phyloP scores from a whole-genome alignment of 2,797 vertebrate genomes.

The Anas capensis region DNA sequence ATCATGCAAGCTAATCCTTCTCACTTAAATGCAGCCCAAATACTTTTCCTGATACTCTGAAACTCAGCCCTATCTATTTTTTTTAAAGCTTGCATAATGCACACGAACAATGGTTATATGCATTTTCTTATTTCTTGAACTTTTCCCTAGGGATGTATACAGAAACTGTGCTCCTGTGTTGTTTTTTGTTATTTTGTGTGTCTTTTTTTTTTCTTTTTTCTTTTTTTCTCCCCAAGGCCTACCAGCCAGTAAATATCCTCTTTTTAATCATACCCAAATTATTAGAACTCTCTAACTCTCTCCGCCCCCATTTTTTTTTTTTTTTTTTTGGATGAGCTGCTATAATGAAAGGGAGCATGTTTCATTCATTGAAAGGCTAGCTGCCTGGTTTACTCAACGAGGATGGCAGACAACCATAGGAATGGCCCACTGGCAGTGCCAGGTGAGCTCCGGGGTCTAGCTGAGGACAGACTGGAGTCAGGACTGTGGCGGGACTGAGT shows the following conservation, averaged over 20 bases:
- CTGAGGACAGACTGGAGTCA: background rate
- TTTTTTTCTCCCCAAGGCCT: conserved; percentile 49
- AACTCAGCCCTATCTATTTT: conserved; percentile 75
- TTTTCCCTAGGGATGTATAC: conserved; percentile 69
- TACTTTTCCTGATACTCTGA: conserved; percentile 74
- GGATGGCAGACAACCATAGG: background rate
- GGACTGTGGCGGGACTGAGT: background rate
- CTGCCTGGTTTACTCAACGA: conserved; percentile 8
- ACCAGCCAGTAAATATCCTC: conserved; percentile 55
- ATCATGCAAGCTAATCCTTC: conserved; percentile 90
- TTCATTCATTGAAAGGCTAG: conserved; percentile 67
- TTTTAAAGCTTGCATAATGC: conserved; percentile 78
- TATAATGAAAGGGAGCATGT: conserved; percentile 49
- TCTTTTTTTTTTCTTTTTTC: conserved; percentile 13
- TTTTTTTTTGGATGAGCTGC: background rate
- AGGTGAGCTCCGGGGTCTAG: background rate
- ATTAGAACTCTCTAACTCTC: conserved; percentile 33
- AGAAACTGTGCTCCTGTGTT: conserved; percentile 43
- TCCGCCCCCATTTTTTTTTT: background rate
- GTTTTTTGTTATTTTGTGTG: background rate
- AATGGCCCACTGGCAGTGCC: background rate
- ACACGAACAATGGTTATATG: conserved; percentile 72
- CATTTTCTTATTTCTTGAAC: conserved; percentile 75
- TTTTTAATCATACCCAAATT: conserved; percentile 72
- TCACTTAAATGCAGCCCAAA: conserved; percentile 80